Base-by-base conservation (phyloP, 2,888 invertebrate genomes). In the Crocallis elinguaria region DNA sequence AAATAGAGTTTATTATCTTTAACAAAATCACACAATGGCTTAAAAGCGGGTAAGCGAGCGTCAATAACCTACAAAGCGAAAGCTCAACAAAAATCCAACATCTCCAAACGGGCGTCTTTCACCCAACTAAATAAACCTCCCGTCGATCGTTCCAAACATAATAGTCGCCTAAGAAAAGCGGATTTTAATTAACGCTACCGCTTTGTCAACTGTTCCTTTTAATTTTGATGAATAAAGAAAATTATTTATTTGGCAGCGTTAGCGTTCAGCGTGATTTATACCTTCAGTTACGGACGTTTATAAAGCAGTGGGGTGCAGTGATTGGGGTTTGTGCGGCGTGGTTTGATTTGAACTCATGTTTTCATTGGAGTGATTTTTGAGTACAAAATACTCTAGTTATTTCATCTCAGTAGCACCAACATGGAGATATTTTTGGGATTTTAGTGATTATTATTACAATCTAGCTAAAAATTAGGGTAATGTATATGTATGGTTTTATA, bases 201-300 rank as follows among this genome's bases (percentile, higher is more conserved):
- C 86, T 90, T 91, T 89, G 88, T 89, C 89, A 88, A 87, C 86
- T 84, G 85, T 75, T 84, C 84, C 82, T 86, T 86, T 86, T 89
- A 88, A 88, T 89, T 89, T 88, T 88, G 88, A 91, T 87, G 88
- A 88, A 88, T 89, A 88, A 87, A 88, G 89, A 84, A 88, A 86
- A 89, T 88, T 85, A 88, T 88, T 88, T 88, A 88, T 88, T 86
- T 86, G 83, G 80, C 82, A 77, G 79, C 82, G 84, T 82, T 84
- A 77, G 84, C 84, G 79, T 77, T 86, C 75, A 79, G 79, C 69
- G 79, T 88, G 87, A 88, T 89, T 91, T 86, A 89, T 88, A 82
- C 75, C 68, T 73, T 64, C 77, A 54, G 53, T 54, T 54, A 54
- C 50, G 35, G 38, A 49, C 52, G 43, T 55, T 49, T 52, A 35